phyloP scores from a whole-genome alignment of 2,113 vertebrate species.

The Felis chaus region DNA sequence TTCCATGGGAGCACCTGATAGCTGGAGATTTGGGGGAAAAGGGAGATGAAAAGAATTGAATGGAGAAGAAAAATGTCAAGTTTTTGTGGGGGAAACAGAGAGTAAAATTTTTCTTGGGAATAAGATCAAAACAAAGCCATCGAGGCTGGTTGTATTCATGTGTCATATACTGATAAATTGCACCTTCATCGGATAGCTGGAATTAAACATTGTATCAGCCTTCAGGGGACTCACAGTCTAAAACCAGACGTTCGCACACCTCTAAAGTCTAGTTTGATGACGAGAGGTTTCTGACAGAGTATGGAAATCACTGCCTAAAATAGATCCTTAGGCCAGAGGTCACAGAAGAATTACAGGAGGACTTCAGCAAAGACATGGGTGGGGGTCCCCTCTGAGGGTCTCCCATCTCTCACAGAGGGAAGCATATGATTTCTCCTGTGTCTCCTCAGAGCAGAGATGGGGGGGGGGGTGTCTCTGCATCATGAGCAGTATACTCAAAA shows the following conservation, averaged over 20 bases:
- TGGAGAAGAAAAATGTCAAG: neutral
- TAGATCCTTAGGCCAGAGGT: neutral
- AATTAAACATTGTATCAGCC: slow-evolving; percentile 19
- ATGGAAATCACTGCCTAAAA: neutral
- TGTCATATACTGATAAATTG: neutral
- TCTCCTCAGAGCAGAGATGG: neutral
- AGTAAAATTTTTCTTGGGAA: neutral
- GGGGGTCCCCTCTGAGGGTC: neutral
- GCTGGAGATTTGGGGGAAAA: neutral
- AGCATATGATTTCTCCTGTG: no score
- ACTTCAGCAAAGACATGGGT: neutral
- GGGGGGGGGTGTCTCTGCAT: neutral
- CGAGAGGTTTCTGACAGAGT: neutral
- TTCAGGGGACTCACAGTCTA: neutral
- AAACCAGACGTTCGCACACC: neutral
- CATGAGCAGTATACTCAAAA: neutral
- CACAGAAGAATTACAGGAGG: neutral
- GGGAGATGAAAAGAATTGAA: slow-evolving; percentile 1
- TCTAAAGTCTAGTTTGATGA: neutral
- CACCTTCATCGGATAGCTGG: slow-evolving; percentile 5
- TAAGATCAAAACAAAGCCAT: slow-evolving; percentile 42
- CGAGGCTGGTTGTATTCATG: neutral
- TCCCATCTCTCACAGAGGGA: neutral
- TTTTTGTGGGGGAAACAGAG: neutral
- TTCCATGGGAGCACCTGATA: neutral